Evolutionary conservation across 2,113 vertebrate species (phyloP).

Genomic region (Oxygymnocypris stewartii): DNA sequence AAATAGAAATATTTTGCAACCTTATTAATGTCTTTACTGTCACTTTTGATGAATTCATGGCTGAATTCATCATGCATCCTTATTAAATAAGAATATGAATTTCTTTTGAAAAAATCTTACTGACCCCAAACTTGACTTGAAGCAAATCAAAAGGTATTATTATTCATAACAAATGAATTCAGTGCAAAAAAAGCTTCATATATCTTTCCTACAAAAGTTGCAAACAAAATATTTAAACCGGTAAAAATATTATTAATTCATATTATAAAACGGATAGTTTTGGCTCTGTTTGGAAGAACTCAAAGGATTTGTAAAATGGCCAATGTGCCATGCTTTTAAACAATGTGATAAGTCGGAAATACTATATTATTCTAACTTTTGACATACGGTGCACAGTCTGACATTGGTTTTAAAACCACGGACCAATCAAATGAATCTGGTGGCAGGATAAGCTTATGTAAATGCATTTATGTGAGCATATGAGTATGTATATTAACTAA

Average conservation of each 20-base stretch:
- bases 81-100: neutral
- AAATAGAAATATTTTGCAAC: neutral
- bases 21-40: neutral
- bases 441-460: neutral
- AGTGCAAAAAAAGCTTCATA: neutral
- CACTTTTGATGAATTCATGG: neutral
- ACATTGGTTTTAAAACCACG: neutral
- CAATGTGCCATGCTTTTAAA: neutral
- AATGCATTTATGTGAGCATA: neutral
- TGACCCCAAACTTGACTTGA: neutral
- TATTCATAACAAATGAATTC: neutral
- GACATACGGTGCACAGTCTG: neutral
- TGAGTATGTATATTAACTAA: neutral
- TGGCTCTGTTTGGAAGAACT: neutral
- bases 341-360: neutral
- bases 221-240: neutral
- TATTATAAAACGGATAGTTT: neutral
- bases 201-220: neutral
- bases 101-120: neutral
- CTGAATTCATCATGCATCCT: neutral
- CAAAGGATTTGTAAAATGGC: neutral
- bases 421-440: neutral
- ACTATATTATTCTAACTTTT: neutral
- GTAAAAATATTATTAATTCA: neutral
- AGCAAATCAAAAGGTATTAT: no score